These are phyloP conservation scores for Apolygus lucorum DNA, from an alignment of 1,140 invertebrate genomes.

Conservation along the genomic window DNA sequence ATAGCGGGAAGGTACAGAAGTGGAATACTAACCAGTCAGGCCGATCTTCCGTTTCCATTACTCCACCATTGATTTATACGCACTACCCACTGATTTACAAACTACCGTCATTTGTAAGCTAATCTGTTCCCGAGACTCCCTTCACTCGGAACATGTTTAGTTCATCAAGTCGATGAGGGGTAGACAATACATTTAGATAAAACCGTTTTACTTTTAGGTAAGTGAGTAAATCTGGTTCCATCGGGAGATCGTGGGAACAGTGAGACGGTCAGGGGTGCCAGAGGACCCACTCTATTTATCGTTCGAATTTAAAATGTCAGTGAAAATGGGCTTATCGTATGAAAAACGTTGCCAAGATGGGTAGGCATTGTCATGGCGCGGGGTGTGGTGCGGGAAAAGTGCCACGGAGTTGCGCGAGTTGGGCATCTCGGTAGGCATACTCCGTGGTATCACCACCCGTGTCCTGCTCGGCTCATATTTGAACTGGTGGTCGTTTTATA, in stretches of 20 bases:
- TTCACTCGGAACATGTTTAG: conserved; percentile 5
- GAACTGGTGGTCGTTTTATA: too few relatives aligned
- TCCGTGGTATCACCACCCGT: too few relatives aligned
- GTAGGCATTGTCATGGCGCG: too few relatives aligned
- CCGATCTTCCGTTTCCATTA: neutral
- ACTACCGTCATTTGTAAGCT: conserved; percentile 15
- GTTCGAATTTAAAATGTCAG: too few relatives aligned
- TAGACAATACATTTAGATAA: conserved; percentile 13
- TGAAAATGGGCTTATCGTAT: too few relatives aligned
- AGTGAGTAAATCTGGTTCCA: neutral
- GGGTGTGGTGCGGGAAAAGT: too few relatives aligned
- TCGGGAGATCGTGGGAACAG: conserved; percentile 1
- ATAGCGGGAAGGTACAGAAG: neutral
- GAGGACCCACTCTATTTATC: too few relatives aligned
- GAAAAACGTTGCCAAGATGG: too few relatives aligned
- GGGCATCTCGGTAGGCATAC: too few relatives aligned
- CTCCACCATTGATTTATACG: conserved; percentile 7
- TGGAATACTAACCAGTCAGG: conserved; percentile 14
- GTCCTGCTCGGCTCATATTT: too few relatives aligned
- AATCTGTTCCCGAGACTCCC: neutral
- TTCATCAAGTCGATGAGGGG: conserved; percentile 8
- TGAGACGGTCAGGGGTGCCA: too few relatives aligned
- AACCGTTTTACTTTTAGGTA: neutral
- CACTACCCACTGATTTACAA: conserved; percentile 16
- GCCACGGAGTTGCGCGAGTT: too few relatives aligned